These are phyloP conservation scores for Peucedramus taeniatus DNA, from an alignment of 2,113 vertebrate genomes.

Conservation along the genomic window DNA sequence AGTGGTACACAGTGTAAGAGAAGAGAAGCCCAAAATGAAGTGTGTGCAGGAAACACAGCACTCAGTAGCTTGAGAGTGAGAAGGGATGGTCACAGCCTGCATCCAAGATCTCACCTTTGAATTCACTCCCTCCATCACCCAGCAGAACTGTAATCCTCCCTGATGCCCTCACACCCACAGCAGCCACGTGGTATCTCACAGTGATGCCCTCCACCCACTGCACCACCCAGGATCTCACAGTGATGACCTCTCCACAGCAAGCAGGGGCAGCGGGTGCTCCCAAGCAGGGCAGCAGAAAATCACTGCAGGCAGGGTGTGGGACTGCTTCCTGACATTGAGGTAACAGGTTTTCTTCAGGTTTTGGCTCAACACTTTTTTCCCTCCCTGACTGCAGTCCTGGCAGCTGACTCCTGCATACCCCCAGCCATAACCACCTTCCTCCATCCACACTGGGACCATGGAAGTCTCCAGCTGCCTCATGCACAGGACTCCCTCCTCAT, in stretches of 20 bases:
- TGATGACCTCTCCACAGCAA: background rate
- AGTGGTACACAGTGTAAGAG: fast-evolving
- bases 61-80: background rate
- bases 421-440: background rate
- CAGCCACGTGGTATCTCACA: background rate
- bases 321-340: background rate
- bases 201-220: background rate
- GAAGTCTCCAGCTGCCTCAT: background rate
- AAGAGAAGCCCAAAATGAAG: background rate
- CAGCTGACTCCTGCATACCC: fast-evolving
- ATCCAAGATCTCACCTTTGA: background rate
- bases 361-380: background rate
- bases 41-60: fast-evolving
- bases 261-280: background rate
- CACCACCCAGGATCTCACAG: background rate
- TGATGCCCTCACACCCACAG: background rate
- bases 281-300: background rate
- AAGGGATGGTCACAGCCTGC: background rate
- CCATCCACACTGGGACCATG: background rate
- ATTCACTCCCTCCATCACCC: background rate
- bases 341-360: background rate
- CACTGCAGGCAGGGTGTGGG: background rate
- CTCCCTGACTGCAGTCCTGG: background rate
- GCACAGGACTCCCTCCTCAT: background rate
- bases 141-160: background rate